These are phyloP conservation scores for Eulemur rubriventer DNA, from an alignment of 2,797 vertebrate genomes.

Conservation along the genomic window DNA sequence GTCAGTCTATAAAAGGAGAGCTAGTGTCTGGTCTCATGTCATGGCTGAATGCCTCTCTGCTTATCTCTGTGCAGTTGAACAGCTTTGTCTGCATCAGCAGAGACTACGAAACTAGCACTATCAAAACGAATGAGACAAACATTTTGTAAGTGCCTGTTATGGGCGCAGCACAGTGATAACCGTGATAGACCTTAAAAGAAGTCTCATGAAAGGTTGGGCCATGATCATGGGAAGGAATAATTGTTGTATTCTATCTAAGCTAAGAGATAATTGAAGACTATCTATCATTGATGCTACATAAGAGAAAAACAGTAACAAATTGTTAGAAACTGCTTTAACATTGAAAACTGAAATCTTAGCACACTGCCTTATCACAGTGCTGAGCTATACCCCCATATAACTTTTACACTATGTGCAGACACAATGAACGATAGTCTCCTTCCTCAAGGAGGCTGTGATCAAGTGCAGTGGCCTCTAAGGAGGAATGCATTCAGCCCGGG, in stretches of 20 bases:
- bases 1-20: slow-evolving; percentile 32
- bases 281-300: neutral
- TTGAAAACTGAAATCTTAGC: slow-evolving; percentile 25
- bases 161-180: neutral
- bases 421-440: neutral
- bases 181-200: neutral
- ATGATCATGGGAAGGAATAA: neutral
- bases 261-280: neutral
- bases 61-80: slow-evolving; percentile 54
- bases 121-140: slow-evolving; percentile 49
- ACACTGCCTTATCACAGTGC: neutral
- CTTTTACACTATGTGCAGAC: neutral
- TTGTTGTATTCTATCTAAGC: neutral
- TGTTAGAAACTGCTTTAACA: slow-evolving; percentile 32
- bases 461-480: neutral
- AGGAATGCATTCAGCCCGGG: neutral
- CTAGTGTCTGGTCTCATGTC: neutral
- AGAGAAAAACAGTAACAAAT: neutral
- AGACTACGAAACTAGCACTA: neutral
- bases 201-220: neutral
- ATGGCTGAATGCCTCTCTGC: slow-evolving; percentile 54
- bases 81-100: slow-evolving; percentile 47
- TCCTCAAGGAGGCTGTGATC: neutral
- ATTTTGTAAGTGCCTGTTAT: neutral
- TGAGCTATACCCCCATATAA: neutral